phyloP scores from a whole-genome alignment of 2,888 invertebrate genomes.

The Cordilura impudica region DNA sequence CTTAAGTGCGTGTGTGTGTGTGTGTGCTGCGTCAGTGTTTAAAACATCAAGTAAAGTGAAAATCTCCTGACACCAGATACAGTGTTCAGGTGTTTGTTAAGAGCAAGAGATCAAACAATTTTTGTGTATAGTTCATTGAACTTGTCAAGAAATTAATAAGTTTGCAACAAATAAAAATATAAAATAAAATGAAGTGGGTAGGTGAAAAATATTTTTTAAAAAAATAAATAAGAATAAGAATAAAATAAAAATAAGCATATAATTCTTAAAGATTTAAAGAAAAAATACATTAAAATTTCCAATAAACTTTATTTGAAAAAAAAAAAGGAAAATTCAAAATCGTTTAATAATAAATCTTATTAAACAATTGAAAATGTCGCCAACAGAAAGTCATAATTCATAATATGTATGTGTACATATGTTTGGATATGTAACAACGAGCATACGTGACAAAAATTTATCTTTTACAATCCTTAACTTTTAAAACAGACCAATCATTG shows the following conservation, averaged over 20 bases:
- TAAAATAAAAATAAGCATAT: background rate
- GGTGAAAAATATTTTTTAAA: slow-evolving; percentile 4
- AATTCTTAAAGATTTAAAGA: too few species aligned
- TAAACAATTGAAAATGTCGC: background rate
- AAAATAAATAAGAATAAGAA: background rate
- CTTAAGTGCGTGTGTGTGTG: slow-evolving; percentile 3
- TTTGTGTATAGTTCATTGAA: slow-evolving; percentile 25
- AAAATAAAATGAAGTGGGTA: slow-evolving; percentile 58
- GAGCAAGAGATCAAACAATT: slow-evolving; percentile 12
- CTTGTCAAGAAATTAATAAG: slow-evolving; percentile 44
- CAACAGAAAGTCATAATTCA: slow-evolving; percentile 7
- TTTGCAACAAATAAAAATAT: slow-evolving; percentile 4
- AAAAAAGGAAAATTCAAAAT: background rate
- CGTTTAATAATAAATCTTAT: background rate
- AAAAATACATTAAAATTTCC: background rate
- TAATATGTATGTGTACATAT: background rate
- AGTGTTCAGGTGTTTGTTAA: slow-evolving; percentile 20
- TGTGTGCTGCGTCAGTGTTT: slow-evolving; percentile 5
- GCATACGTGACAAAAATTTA: background rate
- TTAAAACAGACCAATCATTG: background rate
- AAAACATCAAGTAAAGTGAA: slow-evolving; percentile 11
- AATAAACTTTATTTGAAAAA: background rate
- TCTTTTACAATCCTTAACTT: background rate
- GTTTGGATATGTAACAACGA: background rate
- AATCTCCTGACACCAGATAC: slow-evolving; percentile 2